phyloP scores from a whole-genome alignment of 2,113 vertebrate species.

The Microcebus tavaratra region DNA sequence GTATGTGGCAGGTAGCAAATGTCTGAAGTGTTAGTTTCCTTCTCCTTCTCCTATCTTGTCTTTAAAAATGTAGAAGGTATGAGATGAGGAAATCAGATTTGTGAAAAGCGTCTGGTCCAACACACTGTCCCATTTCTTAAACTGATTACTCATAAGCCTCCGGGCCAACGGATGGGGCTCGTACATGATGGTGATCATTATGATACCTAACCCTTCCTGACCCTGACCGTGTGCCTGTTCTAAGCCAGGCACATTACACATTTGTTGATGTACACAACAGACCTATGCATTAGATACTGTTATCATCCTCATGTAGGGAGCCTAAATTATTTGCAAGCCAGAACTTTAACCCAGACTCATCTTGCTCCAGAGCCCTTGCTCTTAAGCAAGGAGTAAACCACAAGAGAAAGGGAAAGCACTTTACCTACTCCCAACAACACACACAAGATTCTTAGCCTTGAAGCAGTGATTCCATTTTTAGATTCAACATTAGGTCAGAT shows the following conservation, averaged over 20 bases:
- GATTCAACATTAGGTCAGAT: not conserved
- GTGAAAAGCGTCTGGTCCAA: not conserved
- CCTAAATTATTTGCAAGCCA: not conserved
- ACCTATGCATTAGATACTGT: not conserved
- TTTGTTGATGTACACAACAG: not conserved
- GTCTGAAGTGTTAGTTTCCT: not conserved
- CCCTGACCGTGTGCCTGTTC: no score
- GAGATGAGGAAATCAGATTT: not conserved
- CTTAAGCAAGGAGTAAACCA: not conserved
- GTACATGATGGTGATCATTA: not conserved
- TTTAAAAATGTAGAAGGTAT: not conserved
- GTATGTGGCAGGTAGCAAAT: not conserved
- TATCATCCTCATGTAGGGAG: not conserved
- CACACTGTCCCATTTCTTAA: not conserved
- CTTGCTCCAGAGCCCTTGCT: not conserved
- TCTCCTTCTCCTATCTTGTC: not conserved
- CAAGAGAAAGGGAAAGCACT: not conserved
- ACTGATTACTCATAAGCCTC: not conserved
- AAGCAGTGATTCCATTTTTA: not conserved
- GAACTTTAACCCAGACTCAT: not conserved
- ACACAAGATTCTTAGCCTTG: not conserved
- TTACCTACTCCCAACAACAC: not conserved
- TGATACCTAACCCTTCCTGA: not conserved
- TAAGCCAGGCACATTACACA: not conserved
- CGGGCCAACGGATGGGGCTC: not conserved